A percentile compares a stretch with the other conserved stretches of the same genome.
phyloP scores from a whole-genome alignment of 2,113 vertebrate species.

The Ptilorrhoa leucosticta region DNA sequence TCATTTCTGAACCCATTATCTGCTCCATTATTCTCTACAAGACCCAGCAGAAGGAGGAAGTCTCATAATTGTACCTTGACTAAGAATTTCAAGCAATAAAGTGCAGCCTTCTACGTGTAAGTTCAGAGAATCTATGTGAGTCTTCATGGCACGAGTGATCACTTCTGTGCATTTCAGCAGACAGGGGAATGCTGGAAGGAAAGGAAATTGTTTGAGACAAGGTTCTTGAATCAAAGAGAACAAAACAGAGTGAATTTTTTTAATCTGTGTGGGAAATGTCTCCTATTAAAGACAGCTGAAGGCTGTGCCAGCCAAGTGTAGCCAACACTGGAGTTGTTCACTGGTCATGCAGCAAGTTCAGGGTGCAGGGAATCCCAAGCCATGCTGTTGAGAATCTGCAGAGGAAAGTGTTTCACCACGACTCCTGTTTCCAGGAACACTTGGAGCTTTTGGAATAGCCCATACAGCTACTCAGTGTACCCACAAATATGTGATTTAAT shows the following conservation, averaged over 20 bases:
- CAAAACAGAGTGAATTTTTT: neutral
- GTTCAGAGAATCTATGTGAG: conserved; percentile 22
- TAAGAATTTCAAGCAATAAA: conserved; percentile 62
- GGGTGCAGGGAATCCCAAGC: neutral
- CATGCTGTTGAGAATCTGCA: neutral
- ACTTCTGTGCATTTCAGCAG: neutral
- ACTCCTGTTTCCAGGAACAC: neutral
- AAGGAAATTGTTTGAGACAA: neutral
- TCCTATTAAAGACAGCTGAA: neutral
- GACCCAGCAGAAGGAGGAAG: neutral
- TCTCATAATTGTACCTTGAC: conserved; percentile 1
- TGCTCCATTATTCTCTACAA: neutral
- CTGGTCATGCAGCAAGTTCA: neutral
- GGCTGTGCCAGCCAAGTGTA: neutral
- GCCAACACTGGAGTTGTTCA: neutral
- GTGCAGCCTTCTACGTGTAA: conserved; percentile 55
- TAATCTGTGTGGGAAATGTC: neutral
- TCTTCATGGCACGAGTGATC: conserved; percentile 27
- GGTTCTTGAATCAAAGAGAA: neutral
- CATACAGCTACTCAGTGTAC: neutral
- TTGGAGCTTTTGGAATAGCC: neutral
- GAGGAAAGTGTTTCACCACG: neutral
- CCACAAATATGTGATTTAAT: neutral
- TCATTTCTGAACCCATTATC: neutral
- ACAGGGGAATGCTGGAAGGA: conserved; percentile 18